phyloP scores from a whole-genome alignment of 2,888 invertebrate genomes.

The Diploptera punctata region DNA sequence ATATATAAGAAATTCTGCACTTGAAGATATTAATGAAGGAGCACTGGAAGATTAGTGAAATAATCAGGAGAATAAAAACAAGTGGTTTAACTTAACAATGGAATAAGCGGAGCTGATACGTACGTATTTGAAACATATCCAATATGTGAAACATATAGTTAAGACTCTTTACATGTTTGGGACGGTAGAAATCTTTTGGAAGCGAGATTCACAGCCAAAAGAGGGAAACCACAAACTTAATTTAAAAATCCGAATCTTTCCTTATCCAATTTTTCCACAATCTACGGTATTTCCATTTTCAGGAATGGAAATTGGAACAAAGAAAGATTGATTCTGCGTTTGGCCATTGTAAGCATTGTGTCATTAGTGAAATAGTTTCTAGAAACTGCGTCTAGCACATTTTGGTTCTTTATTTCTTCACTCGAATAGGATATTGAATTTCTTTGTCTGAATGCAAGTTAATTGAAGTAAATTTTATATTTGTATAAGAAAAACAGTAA shows the following conservation, averaged over 20 bases:
- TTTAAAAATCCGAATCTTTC: not conserved
- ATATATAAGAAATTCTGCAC: too few relatives aligned
- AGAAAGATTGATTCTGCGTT: not conserved
- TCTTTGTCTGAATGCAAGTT: not conserved
- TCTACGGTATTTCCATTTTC: not conserved
- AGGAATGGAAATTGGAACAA: not conserved
- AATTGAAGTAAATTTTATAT: slow-evolving; percentile 1
- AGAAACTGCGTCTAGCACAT: not conserved
- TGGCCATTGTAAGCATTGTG: not conserved
- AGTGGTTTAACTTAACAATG: too few relatives aligned
- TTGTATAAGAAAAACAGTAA: slow-evolving; percentile 18
- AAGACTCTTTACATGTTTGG: not conserved
- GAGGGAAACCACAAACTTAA: not conserved
- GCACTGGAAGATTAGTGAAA: too few relatives aligned
- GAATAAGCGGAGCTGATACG: not conserved
- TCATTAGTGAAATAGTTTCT: not conserved
- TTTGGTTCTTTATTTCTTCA: not conserved
- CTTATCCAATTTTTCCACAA: not conserved
- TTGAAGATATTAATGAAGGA: too few relatives aligned
- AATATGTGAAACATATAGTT: not conserved
- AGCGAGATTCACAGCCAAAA: not conserved
- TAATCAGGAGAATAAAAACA: too few relatives aligned
- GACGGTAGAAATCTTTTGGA: not conserved
- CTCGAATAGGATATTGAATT: not conserved
- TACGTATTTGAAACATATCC: slow-evolving; percentile 18